Base-by-base conservation (phyloP, 2,888 invertebrate genomes). In the Thera britannica region DNA sequence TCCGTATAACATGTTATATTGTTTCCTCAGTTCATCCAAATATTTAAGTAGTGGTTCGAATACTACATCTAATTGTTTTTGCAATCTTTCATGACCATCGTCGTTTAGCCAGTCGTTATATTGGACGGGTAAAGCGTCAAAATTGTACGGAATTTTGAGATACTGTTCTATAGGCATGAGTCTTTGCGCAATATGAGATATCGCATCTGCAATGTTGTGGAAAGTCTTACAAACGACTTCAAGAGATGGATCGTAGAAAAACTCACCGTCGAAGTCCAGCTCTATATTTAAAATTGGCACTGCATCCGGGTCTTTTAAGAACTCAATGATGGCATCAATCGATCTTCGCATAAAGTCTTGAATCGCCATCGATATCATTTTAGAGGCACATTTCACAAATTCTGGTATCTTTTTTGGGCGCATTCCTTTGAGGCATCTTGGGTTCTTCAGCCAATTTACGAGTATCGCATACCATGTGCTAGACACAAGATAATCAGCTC, bases 271-370 rank as follows among this genome's bases (percentile, higher is more conserved):
- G 81, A 95, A 95, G 77, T 92, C 86, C 35, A 96, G 85, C 56
- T 92, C 89, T 54, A 97, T 80, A 70, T 95, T 94, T 58, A 97
- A 85, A 77, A 95, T 94, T 0, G 97, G 96, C 60, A 96, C 94
- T 52, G 87, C 85, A 4, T 94, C 88, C 1, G 94, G 88, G 73
- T 94, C 86, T 64, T 91, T 88, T 8, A 96, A 92, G 6, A 94
- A 86, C 0, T 94, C 89, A 67, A 96, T 93, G 6, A 97, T 87
- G 72, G 95, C 94, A 55, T 95, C 90, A 57, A 97, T 95, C 6
- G 97, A 96, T 62, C 94, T 90, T 60, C 95, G 94, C 92, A 97
- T 96, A 46, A 96, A 80, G 77, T 95, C 95, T 75, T 96, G 95
- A 75, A 97, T 94, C 84, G 96, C 95, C 77, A 94, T 90, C 2